A percentile compares a stretch with the other conserved stretches of the same genome.
phyloP scores from a whole-genome alignment of 2,888 invertebrate species.

The Lasioglossum leucozonium region DNA sequence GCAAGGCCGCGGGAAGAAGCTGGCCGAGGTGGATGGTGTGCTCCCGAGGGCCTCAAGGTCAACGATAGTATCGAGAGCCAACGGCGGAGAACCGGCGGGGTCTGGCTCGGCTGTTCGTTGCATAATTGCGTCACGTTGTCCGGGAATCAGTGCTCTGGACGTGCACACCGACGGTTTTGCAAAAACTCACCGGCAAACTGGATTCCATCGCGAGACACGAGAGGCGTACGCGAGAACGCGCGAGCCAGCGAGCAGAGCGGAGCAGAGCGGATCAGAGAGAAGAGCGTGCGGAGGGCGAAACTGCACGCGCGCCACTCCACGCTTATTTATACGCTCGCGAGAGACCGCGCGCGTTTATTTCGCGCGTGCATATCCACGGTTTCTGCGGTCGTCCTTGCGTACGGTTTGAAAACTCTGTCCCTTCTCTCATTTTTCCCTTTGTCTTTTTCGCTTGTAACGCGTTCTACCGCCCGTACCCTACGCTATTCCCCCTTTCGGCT shows the following conservation, averaged over 20 bases:
- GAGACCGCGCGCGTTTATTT: slow-evolving; percentile 38
- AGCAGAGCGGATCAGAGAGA: background rate
- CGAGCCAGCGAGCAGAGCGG: background rate
- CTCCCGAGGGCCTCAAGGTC: slow-evolving; percentile 69
- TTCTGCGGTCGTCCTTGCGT: slow-evolving; percentile 29
- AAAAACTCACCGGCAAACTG: slow-evolving; percentile 70
- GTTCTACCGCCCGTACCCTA: background rate
- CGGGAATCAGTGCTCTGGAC: slow-evolving; percentile 67
- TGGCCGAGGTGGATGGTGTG: slow-evolving; percentile 48
- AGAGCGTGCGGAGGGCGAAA: background rate
- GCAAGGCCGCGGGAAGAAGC: slow-evolving; percentile 61
- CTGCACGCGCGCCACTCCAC: slow-evolving; percentile 17
- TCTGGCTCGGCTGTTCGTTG: slow-evolving; percentile 59
- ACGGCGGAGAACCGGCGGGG: slow-evolving; percentile 12
- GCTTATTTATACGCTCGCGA: slow-evolving; percentile 43
- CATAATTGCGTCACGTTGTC: slow-evolving; percentile 76
- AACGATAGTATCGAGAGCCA: slow-evolving; percentile 63
- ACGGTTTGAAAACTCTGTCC: slow-evolving; percentile 13
- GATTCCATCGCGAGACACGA: slow-evolving; percentile 60
- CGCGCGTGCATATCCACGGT: slow-evolving; percentile 39
- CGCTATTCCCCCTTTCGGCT: background rate
- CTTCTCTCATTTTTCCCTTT: background rate
- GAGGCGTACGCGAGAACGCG: slow-evolving; percentile 14
- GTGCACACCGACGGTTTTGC: slow-evolving; percentile 57
- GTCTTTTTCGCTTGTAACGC: background rate